Evolutionary conservation across 2,797 vertebrate genomes (phyloP), one percentile per base, ranked within the genome.

Genomic region (Ataeniobius toweri): DNA sequence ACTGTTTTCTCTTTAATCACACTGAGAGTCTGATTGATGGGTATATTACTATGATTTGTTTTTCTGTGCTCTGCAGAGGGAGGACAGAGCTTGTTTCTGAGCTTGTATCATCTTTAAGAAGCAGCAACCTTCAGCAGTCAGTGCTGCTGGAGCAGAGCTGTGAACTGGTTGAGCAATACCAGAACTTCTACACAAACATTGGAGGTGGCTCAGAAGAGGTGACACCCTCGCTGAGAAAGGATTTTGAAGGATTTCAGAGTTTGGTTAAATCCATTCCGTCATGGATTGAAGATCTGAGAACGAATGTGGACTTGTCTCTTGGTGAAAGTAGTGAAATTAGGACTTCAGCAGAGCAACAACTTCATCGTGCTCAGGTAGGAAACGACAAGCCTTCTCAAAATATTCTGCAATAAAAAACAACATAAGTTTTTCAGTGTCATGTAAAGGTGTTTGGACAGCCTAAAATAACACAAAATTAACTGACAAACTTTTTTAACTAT

Each of bases 41-140:
- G 61, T 36, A 8, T 65, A 3, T 65, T 22, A 7, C 18, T 63
- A 63, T 18, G 5, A 36, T 2, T 31, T 20, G 2, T 7, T 56
- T 55, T 48, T 72, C 24, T 74, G 13, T 67, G 6, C 22, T 63
- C 59, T 79, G 22, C 83, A 91, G 92, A 2, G 74, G 7, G 75
- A 89, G 75, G 39, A 71, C 83, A 24, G 80, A 87, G 44, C 58
- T 44, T 13, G 24, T 92, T 16, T 0, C 20, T 14, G 80, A 81
- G 71, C 86, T 90, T 0, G 51, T 88, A 26, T 88, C 84, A 0
- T 82, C 79, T 72, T 72, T 93, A 71, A 81, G 55, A 73, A 83
- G 73, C 72, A 88, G 89, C 70, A 18, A 36, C 51, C 76, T 92
- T 36, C 53, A 73, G 59, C 68, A 79, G 74, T 74, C 26, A 1